Evolutionary conservation across 2,797 vertebrate species (phyloP), one percentile per base, ranked within the genome.

Genomic region (Brotula barbata): DNA sequence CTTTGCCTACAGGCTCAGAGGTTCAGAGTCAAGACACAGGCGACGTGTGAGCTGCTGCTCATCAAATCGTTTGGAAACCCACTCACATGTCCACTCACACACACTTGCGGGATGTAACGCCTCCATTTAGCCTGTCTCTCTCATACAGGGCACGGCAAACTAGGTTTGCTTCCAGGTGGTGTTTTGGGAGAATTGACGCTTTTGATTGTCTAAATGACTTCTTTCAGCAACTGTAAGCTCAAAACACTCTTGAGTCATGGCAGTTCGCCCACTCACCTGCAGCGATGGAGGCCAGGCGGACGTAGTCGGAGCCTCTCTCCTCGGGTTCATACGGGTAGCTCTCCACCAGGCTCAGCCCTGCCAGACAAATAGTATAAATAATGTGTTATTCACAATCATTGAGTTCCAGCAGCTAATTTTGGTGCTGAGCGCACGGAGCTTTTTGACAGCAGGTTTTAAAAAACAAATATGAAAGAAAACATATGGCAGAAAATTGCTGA

Each of bases 261-360:
- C 44, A 45, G 63, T 33, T 44, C 0, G 28, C n/a, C 28, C 20
- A 55, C 65, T 77, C 85, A 96, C 95, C 95, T 90, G 94, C 94
- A 5, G 94, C 94, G 45, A 97, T 96, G 73, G 94, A 96, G 1
- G 95, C 95, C 90, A 96, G 88, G 0, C 94, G 92, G 1, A 96
- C 94, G 0, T 95, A 95, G 73, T 95, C 94, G 0, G 92, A 94
- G 54, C 91, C 94, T 43, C 92, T 88, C 80, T 95, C 78, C 56
- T 94, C 93, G 0, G 93, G 93, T 54, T 96, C 94, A 0, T 97
- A 97, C 0, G 95, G 95, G 59, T 91, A 96, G 25, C 81, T 92
- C 77, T 96, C 94, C 88, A 95, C 90, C 44, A 94, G 86, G n/a
- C 88, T 94, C 75, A 94, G 91, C 25, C 94, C 94, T 95, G 85